These are phyloP conservation scores for Harpalus rufipes DNA, from an alignment of 2,888 invertebrate genomes.

Conservation along the genomic window DNA sequence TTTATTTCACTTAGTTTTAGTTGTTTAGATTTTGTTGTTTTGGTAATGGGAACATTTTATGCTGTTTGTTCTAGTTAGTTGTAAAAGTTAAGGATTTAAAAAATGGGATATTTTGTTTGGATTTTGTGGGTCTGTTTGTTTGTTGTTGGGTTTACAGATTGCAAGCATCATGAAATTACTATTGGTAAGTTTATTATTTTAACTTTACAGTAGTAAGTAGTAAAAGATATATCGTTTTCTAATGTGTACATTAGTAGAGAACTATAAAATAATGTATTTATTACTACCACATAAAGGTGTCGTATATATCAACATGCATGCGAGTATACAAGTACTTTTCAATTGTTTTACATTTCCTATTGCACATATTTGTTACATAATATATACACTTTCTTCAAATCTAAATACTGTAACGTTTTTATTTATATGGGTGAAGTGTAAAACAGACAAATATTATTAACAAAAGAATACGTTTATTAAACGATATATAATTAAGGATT, in stretches of 20 bases:
- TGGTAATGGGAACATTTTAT: conserved; percentile 13
- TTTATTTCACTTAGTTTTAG: conserved; percentile 14
- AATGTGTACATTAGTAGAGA: not conserved
- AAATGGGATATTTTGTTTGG: conserved; percentile 19
- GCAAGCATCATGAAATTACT: conserved; percentile 32
- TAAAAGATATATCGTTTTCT: not conserved
- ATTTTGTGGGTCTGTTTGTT: conserved; percentile 28
- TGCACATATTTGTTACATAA: too few species aligned
- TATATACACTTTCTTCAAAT: too few species aligned
- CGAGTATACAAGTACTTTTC: too few species aligned
- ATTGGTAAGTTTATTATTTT: conserved; percentile 38
- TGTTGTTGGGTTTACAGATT: conserved; percentile 32
- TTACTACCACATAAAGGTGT: not conserved
- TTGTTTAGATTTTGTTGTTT: conserved; percentile 20
- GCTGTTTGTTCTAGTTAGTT: not conserved
- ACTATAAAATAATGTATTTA: not conserved
- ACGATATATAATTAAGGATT: too few species aligned
- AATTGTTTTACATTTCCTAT: too few species aligned
- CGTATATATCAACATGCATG: not conserved
- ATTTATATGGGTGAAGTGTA: too few species aligned
- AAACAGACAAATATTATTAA: too few species aligned
- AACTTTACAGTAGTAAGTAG: not conserved
- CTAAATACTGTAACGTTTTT: too few species aligned
- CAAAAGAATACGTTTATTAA: too few species aligned
- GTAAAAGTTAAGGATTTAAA: not conserved